These are phyloP conservation scores for Leptothorax acervorum DNA, from an alignment of 2,888 invertebrate genomes.

Conservation along the genomic window DNA sequence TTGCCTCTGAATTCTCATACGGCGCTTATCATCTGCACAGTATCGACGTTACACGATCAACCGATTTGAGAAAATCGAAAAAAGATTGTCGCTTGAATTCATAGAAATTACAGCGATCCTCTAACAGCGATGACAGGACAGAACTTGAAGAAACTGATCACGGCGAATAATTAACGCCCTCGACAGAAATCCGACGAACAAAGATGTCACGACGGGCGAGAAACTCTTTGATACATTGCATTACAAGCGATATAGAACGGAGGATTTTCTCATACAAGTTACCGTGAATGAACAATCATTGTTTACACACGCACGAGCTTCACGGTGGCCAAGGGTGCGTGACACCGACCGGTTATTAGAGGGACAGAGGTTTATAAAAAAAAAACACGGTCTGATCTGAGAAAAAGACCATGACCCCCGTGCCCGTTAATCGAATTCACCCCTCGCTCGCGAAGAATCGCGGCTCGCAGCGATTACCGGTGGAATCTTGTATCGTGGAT, in stretches of 20 bases:
- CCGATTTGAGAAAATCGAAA: background rate
- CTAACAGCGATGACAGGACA: background rate
- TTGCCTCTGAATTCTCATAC: conserved; percentile 64
- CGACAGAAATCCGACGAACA: background rate
- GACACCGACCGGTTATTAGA: conserved; percentile 38
- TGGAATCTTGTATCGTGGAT: conserved; percentile 77
- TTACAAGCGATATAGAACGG: conserved; percentile 11
- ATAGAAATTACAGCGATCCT: conserved; percentile 11
- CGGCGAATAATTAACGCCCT: background rate
- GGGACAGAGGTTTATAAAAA: conserved; percentile 24
- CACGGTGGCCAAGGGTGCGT: conserved; percentile 38
- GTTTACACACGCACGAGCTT: conserved; percentile 40
- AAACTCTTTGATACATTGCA: conserved; percentile 19
- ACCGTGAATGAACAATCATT: conserved; percentile 46
- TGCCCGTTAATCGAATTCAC: conserved; percentile 83
- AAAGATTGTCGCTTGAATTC: conserved; percentile 2
- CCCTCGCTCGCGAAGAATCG: conserved; percentile 75
- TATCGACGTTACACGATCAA: conserved; percentile 20
- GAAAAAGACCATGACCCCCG: conserved; percentile 66
- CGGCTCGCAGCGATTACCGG: conserved; percentile 72
- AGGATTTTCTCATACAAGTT: conserved; percentile 38
- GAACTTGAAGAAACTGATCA: background rate
- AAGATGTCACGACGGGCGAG: conserved; percentile 30
- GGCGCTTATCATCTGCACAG: conserved; percentile 38
- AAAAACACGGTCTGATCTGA: conserved; percentile 50